These are phyloP conservation scores for Cuculus canorus DNA, from an alignment of 2,797 vertebrate species.

Conservation along the genomic window DNA sequence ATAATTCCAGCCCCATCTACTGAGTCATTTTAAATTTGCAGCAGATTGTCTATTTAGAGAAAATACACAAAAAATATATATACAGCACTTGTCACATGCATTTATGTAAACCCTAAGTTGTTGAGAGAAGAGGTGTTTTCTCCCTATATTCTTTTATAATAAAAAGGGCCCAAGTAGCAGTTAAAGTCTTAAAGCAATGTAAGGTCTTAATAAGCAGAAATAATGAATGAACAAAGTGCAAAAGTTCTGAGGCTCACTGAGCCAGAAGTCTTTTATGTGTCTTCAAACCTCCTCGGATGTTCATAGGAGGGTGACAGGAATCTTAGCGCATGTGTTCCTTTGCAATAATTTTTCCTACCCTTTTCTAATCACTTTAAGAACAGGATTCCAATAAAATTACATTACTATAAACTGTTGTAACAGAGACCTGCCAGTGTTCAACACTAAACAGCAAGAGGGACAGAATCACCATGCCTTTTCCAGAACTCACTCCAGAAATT, in stretches of 20 bases:
- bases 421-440: background rate
- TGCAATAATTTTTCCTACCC: background rate
- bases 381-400: background rate
- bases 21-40: constrained; percentile 6
- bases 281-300: background rate
- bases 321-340: background rate
- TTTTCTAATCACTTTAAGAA: background rate
- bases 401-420: background rate
- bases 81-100: background rate
- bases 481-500: background rate
- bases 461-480: background rate
- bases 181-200: background rate
- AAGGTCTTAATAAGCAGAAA: background rate
- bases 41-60: background rate
- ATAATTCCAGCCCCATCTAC: constrained; percentile 21
- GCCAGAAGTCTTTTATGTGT: background rate
- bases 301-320: background rate
- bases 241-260: background rate
- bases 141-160: background rate
- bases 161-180: background rate
- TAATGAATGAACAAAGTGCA: background rate
- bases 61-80: background rate
- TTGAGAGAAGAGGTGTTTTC: background rate
- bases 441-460: background rate
- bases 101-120: background rate